Evolutionary conservation across 2,113 vertebrate genomes (phyloP), one percentile per base, ranked within the genome.

Genomic region (Phylloscopus whistleri): DNA sequence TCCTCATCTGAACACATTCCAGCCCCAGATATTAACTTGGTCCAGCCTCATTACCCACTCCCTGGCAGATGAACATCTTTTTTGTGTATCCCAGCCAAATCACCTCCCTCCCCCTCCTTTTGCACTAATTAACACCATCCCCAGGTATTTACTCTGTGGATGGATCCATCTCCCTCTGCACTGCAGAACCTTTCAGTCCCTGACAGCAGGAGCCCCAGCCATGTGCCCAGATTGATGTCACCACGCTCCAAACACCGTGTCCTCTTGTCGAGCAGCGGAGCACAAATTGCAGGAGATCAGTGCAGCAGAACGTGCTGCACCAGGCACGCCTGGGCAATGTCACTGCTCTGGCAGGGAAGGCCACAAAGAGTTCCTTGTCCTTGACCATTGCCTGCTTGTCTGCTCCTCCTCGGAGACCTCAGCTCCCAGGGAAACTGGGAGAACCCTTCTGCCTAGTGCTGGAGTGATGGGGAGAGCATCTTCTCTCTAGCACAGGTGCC

Each of bases 381-480:
- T 86, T 76, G 63, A 14, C 37, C 33, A 19, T 20, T 1, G 0
- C 21, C 62, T 67, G 35, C 35, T 72, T 0, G 0, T 79, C 63
- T 68, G 37, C 37, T 74, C 35, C 56, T 55, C 16, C 7, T 30
- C 4, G 0, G 52, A 76, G 35, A 56, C 16, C 66, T 85, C n/a
- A 48, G 48, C 52, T 87, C n/a, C 10, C 9, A 48, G 39, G 35
- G 35, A 52, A 87, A 30, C 15, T 11, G 53, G 70, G 35, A 52
- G 73, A 80, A 27, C 3, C 14, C 15, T 28, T 76, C 49, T 79
- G n/a, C 49, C 18, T 11, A 3, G 28, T 5, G 24, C 31, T 1
- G 2, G 16, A 0, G 0, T 6, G 30, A 9, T 10, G 24, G 48
- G 39, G 4, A 9, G 30, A 64, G 19, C 9, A 17, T 28, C 53